Conservation (phyloP, 2,888 invertebrate genomes). For the Coremacera marginata region DNA sequence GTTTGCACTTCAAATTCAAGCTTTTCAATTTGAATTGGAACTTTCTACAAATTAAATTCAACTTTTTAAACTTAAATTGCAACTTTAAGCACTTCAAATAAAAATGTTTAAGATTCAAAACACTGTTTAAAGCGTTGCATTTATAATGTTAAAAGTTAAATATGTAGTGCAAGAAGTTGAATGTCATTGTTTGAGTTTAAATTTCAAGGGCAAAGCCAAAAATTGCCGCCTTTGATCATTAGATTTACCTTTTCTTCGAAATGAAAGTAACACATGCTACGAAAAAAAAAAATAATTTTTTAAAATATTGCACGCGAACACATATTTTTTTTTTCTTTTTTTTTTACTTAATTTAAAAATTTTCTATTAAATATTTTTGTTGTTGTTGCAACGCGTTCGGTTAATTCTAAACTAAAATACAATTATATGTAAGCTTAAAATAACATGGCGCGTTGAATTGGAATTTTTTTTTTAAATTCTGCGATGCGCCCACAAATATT, state of each 20-base stretch:
- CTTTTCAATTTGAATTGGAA: no score
- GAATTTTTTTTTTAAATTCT: not conserved
- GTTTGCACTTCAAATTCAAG: no score
- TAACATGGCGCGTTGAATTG: constrained; percentile 9
- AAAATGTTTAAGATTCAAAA: no score
- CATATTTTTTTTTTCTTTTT: not conserved
- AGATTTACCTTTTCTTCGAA: not conserved
- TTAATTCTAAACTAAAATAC: constrained; percentile 32
- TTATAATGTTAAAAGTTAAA: no score
- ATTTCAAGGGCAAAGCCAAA: no score
- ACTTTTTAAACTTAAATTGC: no score
- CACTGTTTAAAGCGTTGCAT: no score
- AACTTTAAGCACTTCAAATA: no score
- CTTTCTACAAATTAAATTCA: no score
- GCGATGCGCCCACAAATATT: constrained; percentile 18
- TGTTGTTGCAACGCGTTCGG: constrained; percentile 34
- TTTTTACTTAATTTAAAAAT: constrained; percentile 23
- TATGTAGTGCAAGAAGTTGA: no score
- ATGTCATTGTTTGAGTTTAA: no score
- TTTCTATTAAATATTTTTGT: constrained; percentile 5
- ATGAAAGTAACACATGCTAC: not conserved
- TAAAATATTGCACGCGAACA: not conserved
- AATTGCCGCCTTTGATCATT: no score
- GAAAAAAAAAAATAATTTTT: not conserved
- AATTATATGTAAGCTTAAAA: constrained; percentile 10